phyloP scores from a whole-genome alignment of 2,888 invertebrate genomes.

The Netelia melanura region DNA sequence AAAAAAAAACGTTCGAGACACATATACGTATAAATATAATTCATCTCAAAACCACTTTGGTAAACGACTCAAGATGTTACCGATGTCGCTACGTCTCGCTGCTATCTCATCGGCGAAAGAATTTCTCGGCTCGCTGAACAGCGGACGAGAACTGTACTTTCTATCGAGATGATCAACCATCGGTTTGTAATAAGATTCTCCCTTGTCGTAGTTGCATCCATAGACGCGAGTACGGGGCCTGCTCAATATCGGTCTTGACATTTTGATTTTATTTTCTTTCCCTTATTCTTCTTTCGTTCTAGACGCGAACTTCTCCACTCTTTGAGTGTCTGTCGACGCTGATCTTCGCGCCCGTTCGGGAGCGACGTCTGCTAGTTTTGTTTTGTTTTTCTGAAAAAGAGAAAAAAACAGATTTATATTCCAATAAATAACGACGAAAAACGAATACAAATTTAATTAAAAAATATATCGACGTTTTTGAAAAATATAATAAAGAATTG shows the following conservation, averaged over 20 bases:
- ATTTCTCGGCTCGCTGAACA: slow-evolving; percentile 82
- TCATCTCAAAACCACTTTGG: slow-evolving; percentile 83
- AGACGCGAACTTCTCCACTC: neutral
- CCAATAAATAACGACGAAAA: slow-evolving; percentile 1
- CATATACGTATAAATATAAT: slow-evolving; percentile 21
- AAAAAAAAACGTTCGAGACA: slow-evolving; percentile 16
- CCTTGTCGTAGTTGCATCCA: slow-evolving; percentile 94
- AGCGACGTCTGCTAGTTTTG: slow-evolving; percentile 40
- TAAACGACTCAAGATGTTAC: slow-evolving; percentile 84
- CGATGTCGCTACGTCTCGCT: slow-evolving; percentile 85
- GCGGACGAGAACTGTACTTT: slow-evolving; percentile 87
- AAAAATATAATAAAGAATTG: no score
- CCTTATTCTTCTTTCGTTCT: neutral
- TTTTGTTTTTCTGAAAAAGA: slow-evolving; percentile 30
- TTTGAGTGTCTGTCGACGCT: slow-evolving; percentile 15
- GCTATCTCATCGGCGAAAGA: slow-evolving; percentile 86
- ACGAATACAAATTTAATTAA: neutral
- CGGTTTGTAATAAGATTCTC: slow-evolving; percentile 93
- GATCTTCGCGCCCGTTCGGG: slow-evolving; percentile 40
- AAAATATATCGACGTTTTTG: neutral
- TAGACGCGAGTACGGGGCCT: slow-evolving; percentile 93
- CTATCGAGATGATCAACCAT: slow-evolving; percentile 91
- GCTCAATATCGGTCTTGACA: slow-evolving; percentile 84
- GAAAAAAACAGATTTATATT: neutral
- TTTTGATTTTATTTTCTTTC: slow-evolving; percentile 69